These are phyloP conservation scores for Lepidocyrtoides sp. DNA, from an alignment of 2,888 invertebrate genomes.

Conservation along the genomic window DNA sequence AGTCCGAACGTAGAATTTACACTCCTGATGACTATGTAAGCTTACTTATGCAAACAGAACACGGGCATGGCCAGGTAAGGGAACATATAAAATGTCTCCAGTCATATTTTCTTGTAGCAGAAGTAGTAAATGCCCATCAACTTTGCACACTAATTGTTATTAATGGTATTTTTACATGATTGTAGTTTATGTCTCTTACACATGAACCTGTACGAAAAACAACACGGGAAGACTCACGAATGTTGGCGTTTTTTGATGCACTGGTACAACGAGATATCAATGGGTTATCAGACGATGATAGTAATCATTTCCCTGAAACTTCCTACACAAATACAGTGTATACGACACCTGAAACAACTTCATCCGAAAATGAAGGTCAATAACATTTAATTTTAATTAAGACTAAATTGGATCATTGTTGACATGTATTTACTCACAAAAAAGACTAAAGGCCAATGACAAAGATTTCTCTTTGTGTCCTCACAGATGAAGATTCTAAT, in stretches of 20 bases:
- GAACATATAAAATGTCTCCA: no score
- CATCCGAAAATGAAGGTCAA: constrained; percentile 73
- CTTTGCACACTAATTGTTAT: no score
- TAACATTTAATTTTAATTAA: no score
- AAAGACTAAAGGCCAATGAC: no score
- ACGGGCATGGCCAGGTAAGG: constrained; percentile 60
- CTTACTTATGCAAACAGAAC: constrained; percentile 91
- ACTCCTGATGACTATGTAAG: constrained; percentile 94
- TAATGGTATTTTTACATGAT: constrained; percentile 67
- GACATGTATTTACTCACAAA: no score
- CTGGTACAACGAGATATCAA: constrained; percentile 96
- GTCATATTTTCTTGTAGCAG: not conserved
- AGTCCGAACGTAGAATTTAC: constrained; percentile 90
- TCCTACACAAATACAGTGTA: constrained; percentile 79
- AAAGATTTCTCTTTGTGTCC: not conserved
- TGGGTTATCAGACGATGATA: constrained; percentile 88
- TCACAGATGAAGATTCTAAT: constrained; percentile 72
- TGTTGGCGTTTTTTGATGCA: constrained; percentile 98
- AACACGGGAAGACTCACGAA: constrained; percentile 95
- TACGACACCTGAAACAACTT: constrained; percentile 64
- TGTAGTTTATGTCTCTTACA: constrained; percentile 90
- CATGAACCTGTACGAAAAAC: constrained; percentile 94
- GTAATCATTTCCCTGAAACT: constrained; percentile 75
- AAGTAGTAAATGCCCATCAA: no score
- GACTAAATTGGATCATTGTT: no score